These are phyloP conservation scores for Ictidomys tridecemlineatus DNA, from an alignment of 2,113 vertebrate genomes.

Conservation along the genomic window DNA sequence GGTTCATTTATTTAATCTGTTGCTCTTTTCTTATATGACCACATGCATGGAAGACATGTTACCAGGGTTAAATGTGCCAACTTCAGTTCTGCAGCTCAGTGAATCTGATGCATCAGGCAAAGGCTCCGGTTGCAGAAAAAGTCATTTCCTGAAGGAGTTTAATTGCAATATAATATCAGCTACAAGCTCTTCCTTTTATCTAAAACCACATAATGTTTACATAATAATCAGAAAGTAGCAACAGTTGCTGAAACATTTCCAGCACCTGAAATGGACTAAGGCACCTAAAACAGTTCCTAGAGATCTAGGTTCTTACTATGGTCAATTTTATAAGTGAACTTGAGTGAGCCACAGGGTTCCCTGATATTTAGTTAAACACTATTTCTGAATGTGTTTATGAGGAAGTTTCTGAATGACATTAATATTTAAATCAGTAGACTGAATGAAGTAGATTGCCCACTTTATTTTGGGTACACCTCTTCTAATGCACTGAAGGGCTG, in stretches of 20 bases:
- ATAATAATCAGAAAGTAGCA: background rate
- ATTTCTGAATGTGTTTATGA: background rate
- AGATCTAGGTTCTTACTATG: background rate
- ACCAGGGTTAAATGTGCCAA: background rate
- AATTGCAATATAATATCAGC: background rate
- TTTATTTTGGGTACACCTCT: too few species aligned
- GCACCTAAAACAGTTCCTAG: background rate
- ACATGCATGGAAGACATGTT: background rate
- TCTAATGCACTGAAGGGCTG: background rate
- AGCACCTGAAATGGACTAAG: too few species aligned
- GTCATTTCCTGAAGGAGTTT: background rate
- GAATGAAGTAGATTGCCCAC: background rate
- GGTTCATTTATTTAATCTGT: background rate
- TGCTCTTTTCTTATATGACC: background rate
- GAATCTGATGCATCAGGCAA: background rate
- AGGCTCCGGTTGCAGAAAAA: background rate
- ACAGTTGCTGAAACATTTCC: background rate
- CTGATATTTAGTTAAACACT: background rate
- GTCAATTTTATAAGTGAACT: background rate
- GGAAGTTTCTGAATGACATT: background rate
- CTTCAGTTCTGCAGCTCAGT: background rate
- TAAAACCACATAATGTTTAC: background rate
- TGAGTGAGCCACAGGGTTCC: background rate
- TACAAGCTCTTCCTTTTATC: background rate
- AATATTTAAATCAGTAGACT: background rate